These are phyloP conservation scores for Cheiracanthium punctorium DNA, from an alignment of 2,888 invertebrate species.

Conservation along the genomic window DNA sequence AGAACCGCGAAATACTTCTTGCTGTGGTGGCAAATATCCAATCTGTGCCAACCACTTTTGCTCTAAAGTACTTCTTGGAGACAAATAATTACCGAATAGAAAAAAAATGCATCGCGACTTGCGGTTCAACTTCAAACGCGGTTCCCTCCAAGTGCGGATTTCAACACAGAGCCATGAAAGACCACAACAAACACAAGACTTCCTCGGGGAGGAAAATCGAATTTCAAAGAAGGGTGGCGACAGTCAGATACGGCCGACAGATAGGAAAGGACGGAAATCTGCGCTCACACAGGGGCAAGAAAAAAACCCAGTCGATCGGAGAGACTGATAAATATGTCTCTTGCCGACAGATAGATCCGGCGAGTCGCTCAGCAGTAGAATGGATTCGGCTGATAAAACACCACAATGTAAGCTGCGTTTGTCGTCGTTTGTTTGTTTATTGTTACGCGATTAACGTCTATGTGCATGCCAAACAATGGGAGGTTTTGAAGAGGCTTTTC, in stretches of 20 bases:
- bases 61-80: too few species aligned
- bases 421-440: too few species aligned
- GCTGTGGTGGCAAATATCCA: too few species aligned
- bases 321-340: not conserved
- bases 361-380: not conserved
- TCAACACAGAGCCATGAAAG: not conserved
- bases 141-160: not conserved
- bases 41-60: too few species aligned
- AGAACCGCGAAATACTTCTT: too few species aligned
- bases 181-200: not conserved
- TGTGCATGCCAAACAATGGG: too few species aligned
- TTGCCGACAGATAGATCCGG: not conserved
- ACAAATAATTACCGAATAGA: too few species aligned
- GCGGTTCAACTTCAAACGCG: not conserved
- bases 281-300: not conserved
- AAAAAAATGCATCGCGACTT: too few species aligned
- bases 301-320: not conserved
- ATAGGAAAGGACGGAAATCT: not conserved
- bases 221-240: constrained; percentile 8
- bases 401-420: not conserved
- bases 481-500: too few species aligned
- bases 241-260: not conserved
- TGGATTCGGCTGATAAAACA: not conserved
- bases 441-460: too few species aligned
- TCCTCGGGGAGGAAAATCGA: not conserved